Base-by-base conservation (phyloP, 1,140 invertebrate species). In the Dinoponera quadriceps region DNA sequence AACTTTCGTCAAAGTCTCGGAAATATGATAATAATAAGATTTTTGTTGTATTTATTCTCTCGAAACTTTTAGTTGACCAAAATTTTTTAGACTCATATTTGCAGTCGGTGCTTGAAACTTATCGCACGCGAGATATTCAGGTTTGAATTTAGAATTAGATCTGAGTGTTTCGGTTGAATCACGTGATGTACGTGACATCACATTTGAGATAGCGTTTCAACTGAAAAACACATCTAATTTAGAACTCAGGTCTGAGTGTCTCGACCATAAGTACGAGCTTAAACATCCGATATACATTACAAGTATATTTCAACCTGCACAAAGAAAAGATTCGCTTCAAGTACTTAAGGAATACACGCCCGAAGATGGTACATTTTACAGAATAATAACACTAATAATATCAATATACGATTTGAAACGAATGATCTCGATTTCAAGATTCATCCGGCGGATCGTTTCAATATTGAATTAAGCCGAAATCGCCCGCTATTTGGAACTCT, bases 21-120 rank as follows among this genome's bases (percentile, higher is more conserved):
- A 54, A 27, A 38, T 66, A 66, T 68, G 51, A 54, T n/a, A 68
- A 54, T 54, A 44, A 77, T 22, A 20, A 66, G 33, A 38, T 22
- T 33, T 20, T 9, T 65, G 20, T n/a, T 14, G 33, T 54, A 14
- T 51, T 16, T 22, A 14, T 22, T 20, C 11, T 18, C 11, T 3
- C 33, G n/a, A 22, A 29, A 44, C 69, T 71, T 14, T 14, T 2
- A 11, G 3, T 5, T 27, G n/a, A 71, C 44, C 14, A 33, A 13
- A 27, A 68, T 55, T 27, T 48, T 44, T 44, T 0, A 44, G 9
- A 11, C 38, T 9, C 7, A 11, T 9, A 5, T 11, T 44, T 44
- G 11, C 38, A 44, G 38, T 11, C 9, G 38, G 4, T 44, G 38
- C 38, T 11, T 4, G 38, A 44, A 44, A 33, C 5, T 11, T 44